A percentile compares a stretch with the other conserved stretches of the same genome.
Evolutionary conservation across 1,140 invertebrate genomes (phyloP).

Genomic region (Saxidomus purpurata): DNA sequence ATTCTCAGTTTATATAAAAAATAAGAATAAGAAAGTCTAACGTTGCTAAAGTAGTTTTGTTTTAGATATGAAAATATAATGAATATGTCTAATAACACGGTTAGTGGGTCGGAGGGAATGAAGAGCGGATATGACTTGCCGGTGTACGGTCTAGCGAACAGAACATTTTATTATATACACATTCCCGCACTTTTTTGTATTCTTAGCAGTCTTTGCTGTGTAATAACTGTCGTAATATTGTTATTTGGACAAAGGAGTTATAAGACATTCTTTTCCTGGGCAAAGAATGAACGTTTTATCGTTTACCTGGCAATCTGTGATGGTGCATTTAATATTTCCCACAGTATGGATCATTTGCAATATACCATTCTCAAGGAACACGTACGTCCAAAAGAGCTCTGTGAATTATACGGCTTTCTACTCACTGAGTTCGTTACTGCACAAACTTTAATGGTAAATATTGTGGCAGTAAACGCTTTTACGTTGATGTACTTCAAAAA

Average conservation of each 20-base stretch:
- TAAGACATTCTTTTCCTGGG: background rate
- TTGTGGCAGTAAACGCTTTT: background rate
- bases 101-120: too few species aligned
- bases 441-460: background rate
- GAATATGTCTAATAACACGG: too few species aligned
- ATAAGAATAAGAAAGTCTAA: too few species aligned
- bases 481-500: constrained; percentile 41
- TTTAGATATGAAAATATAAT: too few species aligned
- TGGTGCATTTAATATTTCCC: constrained; percentile 12
- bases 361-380: background rate
- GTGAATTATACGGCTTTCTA: constrained; percentile 31
- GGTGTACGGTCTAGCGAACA: constrained; percentile 1
- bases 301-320: constrained; percentile 30
- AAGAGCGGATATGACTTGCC: constrained; percentile 18
- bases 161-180: constrained; percentile 15
- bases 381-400: constrained; percentile 29
- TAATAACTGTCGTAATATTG: background rate
- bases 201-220: constrained; percentile 4
- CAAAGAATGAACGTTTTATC: background rate
- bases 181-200: constrained; percentile 39
- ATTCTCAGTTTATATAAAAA: too few species aligned
- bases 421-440: background rate
- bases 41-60: too few species aligned
- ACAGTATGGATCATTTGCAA: constrained; percentile 1
- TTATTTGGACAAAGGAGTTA: background rate